These are phyloP conservation scores for Anguilla obscura DNA, from an alignment of 2,797 vertebrate genomes.

Conservation along the genomic window DNA sequence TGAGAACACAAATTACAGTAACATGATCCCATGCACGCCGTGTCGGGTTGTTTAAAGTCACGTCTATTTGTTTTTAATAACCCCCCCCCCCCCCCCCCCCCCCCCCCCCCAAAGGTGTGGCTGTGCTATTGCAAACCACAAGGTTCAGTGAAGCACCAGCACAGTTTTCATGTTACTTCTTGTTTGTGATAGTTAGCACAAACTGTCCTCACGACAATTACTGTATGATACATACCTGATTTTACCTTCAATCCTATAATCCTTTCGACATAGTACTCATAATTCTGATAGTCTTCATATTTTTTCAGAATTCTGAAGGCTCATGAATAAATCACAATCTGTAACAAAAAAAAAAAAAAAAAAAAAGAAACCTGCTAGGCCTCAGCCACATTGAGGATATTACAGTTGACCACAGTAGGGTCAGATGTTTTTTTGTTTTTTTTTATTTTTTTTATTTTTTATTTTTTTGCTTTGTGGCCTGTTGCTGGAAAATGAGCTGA, in stretches of 20 bases:
- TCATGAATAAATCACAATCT: slow-evolving; percentile 64
- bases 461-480: slow-evolving; percentile 69
- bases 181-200: not conserved
- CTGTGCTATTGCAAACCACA: slow-evolving; percentile 30
- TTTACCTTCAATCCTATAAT: not conserved
- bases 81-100: not conserved
- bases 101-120: slow-evolving; percentile 35
- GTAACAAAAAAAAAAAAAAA: slow-evolving; percentile 43
- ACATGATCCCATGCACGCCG: no score
- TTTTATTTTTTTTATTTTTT: slow-evolving; percentile 67
- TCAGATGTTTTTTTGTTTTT: slow-evolving; percentile 69
- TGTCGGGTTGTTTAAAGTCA: no score
- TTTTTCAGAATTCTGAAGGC: slow-evolving; percentile 37
- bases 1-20: no score
- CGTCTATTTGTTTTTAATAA: no score
- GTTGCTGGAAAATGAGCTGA: slow-evolving; percentile 72
- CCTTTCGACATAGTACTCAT: not conserved
- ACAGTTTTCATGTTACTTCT: slow-evolving; percentile 19
- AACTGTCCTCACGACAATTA: not conserved
- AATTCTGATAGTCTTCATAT: no score
- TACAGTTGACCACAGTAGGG: slow-evolving; percentile 69
- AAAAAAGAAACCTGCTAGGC: slow-evolving; percentile 57
- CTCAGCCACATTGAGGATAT: slow-evolving; percentile 70
- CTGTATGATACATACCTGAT: not conserved
- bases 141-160: not conserved